These are phyloP conservation scores for Tragelaphus buxtoni DNA, from an alignment of 2,113 vertebrate genomes.

Conservation along the genomic window DNA sequence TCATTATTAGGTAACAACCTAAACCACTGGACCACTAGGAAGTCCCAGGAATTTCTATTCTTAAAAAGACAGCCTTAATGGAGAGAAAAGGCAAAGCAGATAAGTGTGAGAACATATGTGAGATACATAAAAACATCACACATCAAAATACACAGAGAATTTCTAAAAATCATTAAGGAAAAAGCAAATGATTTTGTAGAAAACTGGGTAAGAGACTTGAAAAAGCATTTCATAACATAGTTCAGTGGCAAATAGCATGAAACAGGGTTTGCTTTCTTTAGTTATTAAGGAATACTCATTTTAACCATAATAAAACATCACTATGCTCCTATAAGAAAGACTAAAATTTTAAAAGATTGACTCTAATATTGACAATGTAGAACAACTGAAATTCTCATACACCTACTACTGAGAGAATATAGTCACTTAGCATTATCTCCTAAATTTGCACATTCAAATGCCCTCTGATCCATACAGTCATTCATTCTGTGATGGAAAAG, in stretches of 20 bases:
- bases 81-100: not conserved
- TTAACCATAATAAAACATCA: not conserved
- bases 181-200: not conserved
- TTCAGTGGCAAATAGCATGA: not conserved
- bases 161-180: not conserved
- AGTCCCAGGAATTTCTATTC: not conserved
- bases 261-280: not conserved
- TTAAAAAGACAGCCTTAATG: not conserved
- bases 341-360: not conserved
- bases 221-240: not conserved
- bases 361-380: not conserved
- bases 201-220: not conserved
- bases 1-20: not conserved
- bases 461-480: not conserved
- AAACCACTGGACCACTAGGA: not conserved
- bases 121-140: not conserved
- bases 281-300: not conserved
- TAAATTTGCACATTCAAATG: not conserved
- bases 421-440: not conserved
- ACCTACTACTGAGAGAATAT: not conserved
- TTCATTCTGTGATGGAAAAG: not conserved
- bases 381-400: not conserved
- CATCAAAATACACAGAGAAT: not conserved
- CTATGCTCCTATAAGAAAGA: not conserved
- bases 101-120: not conserved